Conservation (phyloP, 2,888 invertebrate genomes). For the Epinotia ramella region DNA sequence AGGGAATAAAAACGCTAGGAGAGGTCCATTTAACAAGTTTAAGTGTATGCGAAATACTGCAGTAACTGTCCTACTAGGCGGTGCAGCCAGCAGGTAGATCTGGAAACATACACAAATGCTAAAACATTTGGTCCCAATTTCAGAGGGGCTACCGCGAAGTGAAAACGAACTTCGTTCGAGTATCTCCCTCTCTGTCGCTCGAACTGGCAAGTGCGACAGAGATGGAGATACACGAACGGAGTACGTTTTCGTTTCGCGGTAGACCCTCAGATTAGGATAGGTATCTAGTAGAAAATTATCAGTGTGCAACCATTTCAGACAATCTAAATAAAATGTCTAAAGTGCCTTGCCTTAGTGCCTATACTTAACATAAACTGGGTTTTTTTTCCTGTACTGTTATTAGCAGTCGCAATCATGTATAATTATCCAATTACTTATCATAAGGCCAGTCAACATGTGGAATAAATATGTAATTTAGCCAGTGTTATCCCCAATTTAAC, state of each 20-base stretch:
- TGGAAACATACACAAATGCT: constrained; percentile 73
- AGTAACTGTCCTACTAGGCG: constrained; percentile 92
- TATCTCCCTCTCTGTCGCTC: too few relatives aligned
- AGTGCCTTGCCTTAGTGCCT: not conserved
- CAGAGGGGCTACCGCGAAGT: too few relatives aligned
- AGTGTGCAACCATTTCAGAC: too few relatives aligned
- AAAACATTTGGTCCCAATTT: not conserved
- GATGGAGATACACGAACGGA: too few relatives aligned
- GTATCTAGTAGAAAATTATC: too few relatives aligned
- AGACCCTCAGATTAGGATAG: too few relatives aligned
- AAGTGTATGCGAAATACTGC: constrained; percentile 95
- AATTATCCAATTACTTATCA: not conserved
- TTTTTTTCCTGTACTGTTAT: too few relatives aligned
- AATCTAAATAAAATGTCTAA: not conserved
- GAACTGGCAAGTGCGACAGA: too few relatives aligned
- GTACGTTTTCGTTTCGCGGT: too few relatives aligned
- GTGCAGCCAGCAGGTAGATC: constrained; percentile 95
- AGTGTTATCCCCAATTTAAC: not conserved
- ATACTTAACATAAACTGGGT: not conserved
- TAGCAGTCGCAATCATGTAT: not conserved
- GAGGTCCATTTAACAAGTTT: constrained; percentile 96
- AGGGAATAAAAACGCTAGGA: constrained; percentile 96
- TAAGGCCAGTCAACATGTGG: not conserved
- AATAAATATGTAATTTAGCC: not conserved
- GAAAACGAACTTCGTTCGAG: too few relatives aligned